A percentile compares a stretch with the other conserved stretches of the same genome.
phyloP scores from a whole-genome alignment of 2,797 vertebrate genomes.

The Hyperoplus lanceolatus region DNA sequence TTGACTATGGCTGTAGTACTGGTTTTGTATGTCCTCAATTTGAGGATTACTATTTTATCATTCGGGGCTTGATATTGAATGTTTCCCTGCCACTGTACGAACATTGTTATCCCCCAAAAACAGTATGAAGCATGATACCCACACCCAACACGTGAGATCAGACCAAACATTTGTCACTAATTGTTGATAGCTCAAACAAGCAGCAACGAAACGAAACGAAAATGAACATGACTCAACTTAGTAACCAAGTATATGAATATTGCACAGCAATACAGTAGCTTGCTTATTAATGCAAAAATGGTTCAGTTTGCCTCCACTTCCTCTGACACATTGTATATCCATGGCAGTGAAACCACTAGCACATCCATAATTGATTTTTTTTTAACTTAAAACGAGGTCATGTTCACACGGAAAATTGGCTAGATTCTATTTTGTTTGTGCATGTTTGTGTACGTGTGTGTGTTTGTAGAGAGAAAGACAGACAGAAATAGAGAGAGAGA shows the following conservation, averaged over 20 bases:
- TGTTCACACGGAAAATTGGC: slow-evolving; percentile 22
- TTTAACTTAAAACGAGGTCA: slow-evolving; percentile 33
- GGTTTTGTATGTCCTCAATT: background rate
- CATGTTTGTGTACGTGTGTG: slow-evolving; percentile 8
- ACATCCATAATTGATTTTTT: slow-evolving; percentile 49
- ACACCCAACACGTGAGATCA: background rate
- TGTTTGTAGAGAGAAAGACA: background rate
- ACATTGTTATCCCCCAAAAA: background rate
- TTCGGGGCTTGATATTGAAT: background rate
- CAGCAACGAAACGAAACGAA: slow-evolving; percentile 22
- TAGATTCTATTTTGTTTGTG: slow-evolving; percentile 15
- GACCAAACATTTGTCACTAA: slow-evolving; percentile 20
- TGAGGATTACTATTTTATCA: background rate
- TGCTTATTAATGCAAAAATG: slow-evolving; percentile 1
- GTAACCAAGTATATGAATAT: slow-evolving; percentile 6
- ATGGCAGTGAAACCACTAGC: slow-evolving; percentile 35
- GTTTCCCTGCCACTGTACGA: background rate
- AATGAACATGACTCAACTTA: slow-evolving; percentile 19
- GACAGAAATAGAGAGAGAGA: too few species aligned
- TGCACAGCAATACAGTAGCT: background rate
- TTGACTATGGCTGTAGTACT: background rate
- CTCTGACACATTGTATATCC: slow-evolving; percentile 20
- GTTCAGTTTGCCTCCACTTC: slow-evolving; percentile 10
- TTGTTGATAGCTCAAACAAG: slow-evolving; percentile 23
- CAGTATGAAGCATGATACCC: background rate